These are phyloP conservation scores for Melieria omissa DNA, from an alignment of 2,888 invertebrate genomes.

Conservation along the genomic window DNA sequence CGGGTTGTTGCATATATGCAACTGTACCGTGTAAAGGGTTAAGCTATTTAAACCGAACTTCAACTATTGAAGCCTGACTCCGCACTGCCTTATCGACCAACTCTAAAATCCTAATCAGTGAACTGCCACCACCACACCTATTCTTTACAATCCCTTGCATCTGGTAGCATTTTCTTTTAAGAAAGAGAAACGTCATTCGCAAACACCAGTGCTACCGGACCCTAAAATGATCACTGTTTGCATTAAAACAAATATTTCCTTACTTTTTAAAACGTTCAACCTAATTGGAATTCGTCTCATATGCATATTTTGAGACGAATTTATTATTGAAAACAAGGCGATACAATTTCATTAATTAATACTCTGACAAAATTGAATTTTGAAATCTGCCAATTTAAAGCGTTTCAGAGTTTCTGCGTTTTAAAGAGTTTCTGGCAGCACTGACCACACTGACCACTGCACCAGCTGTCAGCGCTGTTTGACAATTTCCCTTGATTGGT, in stretches of 20 bases:
- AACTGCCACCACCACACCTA: no score
- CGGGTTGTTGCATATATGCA: no score
- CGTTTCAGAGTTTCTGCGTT: no score
- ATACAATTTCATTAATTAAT: neutral
- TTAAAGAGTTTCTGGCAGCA: neutral
- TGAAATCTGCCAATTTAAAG: neutral
- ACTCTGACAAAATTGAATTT: neutral
- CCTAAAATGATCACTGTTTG: no score
- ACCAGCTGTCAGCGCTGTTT: constrained; percentile 28
- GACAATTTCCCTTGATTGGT: constrained; percentile 37
- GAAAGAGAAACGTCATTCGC: constrained; percentile 1
- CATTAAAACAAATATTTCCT: no score
- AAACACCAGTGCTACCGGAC: no score
- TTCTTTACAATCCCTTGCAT: neutral
- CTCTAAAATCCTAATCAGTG: no score
- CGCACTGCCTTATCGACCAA: no score
- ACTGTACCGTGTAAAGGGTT: no score
- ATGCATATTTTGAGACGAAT: neutral
- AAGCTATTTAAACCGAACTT: neutral
- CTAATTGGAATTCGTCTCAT: no score
- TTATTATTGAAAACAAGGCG: neutral
- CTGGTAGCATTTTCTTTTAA: neutral
- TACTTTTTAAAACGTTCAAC: no score
- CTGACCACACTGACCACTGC: neutral
- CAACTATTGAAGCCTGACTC: neutral